Evolutionary conservation across 2,888 invertebrate species (phyloP).

Genomic region (Chloroclysta siterata): DNA sequence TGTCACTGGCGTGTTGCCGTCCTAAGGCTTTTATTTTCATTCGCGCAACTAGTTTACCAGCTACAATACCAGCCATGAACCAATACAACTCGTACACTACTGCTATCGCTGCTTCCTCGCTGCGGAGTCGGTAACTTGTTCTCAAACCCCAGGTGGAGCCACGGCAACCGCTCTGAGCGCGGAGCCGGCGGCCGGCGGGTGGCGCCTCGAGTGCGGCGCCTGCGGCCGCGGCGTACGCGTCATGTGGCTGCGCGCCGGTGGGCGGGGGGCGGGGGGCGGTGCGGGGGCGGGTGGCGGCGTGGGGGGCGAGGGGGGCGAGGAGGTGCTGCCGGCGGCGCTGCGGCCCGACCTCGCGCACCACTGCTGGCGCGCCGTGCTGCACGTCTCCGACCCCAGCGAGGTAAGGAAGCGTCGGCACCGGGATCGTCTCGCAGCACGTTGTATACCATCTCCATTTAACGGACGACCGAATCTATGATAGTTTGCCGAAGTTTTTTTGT

Average conservation of each 20-base stretch:
- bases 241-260: constrained; percentile 54
- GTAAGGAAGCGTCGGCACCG: too few relatives aligned
- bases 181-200: constrained; percentile 61
- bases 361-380: constrained; percentile 72
- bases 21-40: too few relatives aligned
- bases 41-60: too few relatives aligned
- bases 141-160: constrained; percentile 57
- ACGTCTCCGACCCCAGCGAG: constrained; percentile 68
- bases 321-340: constrained; percentile 56
- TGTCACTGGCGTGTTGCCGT: too few relatives aligned
- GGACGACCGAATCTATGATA: too few relatives aligned
- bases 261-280: constrained; percentile 48
- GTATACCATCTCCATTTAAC: too few relatives aligned
- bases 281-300: constrained; percentile 43
- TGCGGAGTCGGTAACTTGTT: neutral
- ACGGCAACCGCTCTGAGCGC: constrained; percentile 70
- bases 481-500: too few relatives aligned
- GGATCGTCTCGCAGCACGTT: too few relatives aligned
- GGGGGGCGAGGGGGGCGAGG: constrained; percentile 42
- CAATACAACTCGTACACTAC: too few relatives aligned
- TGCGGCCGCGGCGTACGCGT: constrained; percentile 72
- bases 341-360: constrained; percentile 67
- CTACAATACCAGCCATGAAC: too few relatives aligned
- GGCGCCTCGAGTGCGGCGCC: constrained; percentile 76
- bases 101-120: too few relatives aligned